Evolutionary conservation across 2,113 vertebrate species (phyloP).

Genomic region (Ciconia maguari): DNA sequence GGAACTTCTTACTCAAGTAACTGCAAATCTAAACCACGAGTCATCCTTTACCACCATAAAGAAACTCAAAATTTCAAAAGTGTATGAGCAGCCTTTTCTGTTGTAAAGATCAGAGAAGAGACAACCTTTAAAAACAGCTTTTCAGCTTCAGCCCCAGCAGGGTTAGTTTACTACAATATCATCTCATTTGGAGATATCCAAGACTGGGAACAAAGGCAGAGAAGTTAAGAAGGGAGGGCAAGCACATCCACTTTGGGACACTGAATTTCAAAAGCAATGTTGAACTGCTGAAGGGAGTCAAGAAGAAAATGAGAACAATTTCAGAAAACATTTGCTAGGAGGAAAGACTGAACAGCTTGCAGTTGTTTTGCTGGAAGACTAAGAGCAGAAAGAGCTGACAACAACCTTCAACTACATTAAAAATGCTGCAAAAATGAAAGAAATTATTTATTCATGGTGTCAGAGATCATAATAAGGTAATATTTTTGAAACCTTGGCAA

Average conservation of each 20-base stretch:
- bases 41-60: not conserved
- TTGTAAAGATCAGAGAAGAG: not conserved
- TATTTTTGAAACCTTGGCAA: not conserved
- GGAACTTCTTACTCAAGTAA: not conserved
- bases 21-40: not conserved
- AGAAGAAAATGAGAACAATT: not conserved
- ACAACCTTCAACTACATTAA: not conserved
- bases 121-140: not conserved
- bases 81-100: not conserved
- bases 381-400: not conserved
- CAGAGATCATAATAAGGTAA: not conserved
- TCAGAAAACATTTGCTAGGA: not conserved
- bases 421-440: not conserved
- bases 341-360: not conserved
- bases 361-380: not conserved
- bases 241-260: not conserved
- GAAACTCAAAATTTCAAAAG: not conserved
- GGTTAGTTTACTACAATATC: not conserved
- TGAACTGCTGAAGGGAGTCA: not conserved
- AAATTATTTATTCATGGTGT: not conserved
- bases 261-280: not conserved
- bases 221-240: not conserved
- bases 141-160: not conserved
- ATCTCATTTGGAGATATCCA: not conserved
- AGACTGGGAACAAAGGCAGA: not conserved